Conservation (phyloP, 2,113 vertebrate genomes). For the Callionymus lyra region DNA sequence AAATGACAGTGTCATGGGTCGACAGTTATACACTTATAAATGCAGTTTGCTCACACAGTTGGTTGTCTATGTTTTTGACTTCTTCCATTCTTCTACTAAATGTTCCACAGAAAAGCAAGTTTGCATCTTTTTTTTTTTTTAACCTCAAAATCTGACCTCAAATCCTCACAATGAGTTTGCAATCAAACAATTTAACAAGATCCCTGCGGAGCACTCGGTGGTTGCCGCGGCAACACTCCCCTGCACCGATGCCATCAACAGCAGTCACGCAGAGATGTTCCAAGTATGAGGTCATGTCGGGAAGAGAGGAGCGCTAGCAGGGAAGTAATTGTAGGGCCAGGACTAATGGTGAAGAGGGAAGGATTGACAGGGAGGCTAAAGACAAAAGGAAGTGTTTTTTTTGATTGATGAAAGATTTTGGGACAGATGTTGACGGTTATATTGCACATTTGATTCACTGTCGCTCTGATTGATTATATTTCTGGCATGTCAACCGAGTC, state of each 20-base stretch:
- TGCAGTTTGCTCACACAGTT: too few species aligned
- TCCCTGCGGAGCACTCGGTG: constrained; percentile 21
- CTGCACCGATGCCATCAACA: constrained; percentile 45
- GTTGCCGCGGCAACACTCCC: constrained; percentile 55
- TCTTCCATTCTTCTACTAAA: too few species aligned
- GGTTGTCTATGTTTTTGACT: too few species aligned
- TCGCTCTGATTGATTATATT: neutral
- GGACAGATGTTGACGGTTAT: neutral
- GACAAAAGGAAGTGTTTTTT: neutral
- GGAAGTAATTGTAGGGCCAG: neutral
- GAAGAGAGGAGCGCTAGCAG: constrained; percentile 14
- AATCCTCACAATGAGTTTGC: constrained; percentile 12
- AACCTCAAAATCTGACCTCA: constrained; percentile 12
- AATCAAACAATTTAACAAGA: constrained; percentile 36
- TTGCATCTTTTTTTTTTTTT: too few species aligned
- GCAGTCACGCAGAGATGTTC: constrained; percentile 35
- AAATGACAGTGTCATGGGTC: too few species aligned
- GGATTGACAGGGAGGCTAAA: constrained; percentile 4
- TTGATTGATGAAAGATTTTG: too few species aligned
- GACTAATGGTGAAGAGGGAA: constrained; percentile 4
- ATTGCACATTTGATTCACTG: neutral
- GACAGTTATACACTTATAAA: too few species aligned
- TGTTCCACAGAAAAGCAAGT: too few species aligned
- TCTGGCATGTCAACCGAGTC: neutral
- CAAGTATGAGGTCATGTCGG: constrained; percentile 47